Evolutionary conservation across 2,797 vertebrate genomes (phyloP), one percentile per base, ranked within the genome.

Genomic region (Sciurus carolinensis): DNA sequence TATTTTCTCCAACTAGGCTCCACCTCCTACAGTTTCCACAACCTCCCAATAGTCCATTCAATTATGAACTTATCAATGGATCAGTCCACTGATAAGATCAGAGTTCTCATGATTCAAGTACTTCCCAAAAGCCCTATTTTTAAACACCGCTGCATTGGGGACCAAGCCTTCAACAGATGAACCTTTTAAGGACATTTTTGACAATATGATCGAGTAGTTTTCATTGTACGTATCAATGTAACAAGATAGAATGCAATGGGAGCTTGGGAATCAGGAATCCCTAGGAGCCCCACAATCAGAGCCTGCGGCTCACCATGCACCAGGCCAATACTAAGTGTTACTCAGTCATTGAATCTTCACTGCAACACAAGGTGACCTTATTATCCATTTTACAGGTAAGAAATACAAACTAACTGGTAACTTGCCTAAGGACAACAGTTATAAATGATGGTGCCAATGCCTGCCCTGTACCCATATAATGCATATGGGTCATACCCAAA

Each of bases 341-440:
- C 39, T 79, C 57, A 30, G 28, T 79, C 57, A 30, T 30, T 50
- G 18, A 33, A 71, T 67, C 30, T 15, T n/a, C 24, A 5, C 39
- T n/a, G 30, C 20, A 82, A 39, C 36, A 15, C 39, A 30, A 79
- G 26, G 44, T 22, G 57, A 42, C 5, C 39, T 17, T 52, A 50
- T 36, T 87, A 24, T 77, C 85, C 47, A 59, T n/a, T 76, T 77
- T 36, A 22, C 47, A 67, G 30, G 80, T 15, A 90, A 69, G 71
- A 92, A 85, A 66, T 62, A 81, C 47, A 77, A 81, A 94, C n/a
- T 22, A 80, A 76, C 67, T 76, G 91, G 28, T 7, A 87, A 50
- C 28, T 93, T 73, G 57, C 20, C 22, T 81, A 30, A 69, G 42
- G 30, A 36, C 54, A 71, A 62, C 10, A 24, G 57, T 67, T 69